These are phyloP conservation scores for Amiota communis DNA, from an alignment of 2,888 invertebrate species.

Conservation along the genomic window DNA sequence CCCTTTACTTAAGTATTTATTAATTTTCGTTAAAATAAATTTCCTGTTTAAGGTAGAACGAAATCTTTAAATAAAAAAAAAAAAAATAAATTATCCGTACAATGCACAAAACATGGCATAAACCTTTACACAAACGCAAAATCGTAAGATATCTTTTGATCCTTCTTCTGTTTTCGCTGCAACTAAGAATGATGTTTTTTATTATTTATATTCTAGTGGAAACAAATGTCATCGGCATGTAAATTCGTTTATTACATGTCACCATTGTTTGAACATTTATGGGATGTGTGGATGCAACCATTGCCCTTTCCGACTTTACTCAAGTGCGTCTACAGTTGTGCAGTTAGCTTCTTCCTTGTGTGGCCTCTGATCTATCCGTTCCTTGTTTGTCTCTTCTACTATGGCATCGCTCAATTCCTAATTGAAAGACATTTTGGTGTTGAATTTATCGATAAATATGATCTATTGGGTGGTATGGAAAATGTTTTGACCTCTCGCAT, in stretches of 20 bases:
- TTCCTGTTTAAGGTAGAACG: not conserved
- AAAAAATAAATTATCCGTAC: no score
- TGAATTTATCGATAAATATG: conserved; percentile 39
- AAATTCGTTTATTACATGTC: conserved; percentile 61
- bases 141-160: conserved; percentile 47
- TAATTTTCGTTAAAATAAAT: no score
- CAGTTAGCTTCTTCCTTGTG: conserved; percentile 34
- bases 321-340: conserved; percentile 54
- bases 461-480: conserved; percentile 49
- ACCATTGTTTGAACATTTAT: conserved; percentile 57
- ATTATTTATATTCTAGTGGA: conserved; percentile 52
- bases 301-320: conserved; percentile 66
- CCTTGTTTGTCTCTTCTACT: conserved; percentile 46
- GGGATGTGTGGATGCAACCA: conserved; percentile 63
- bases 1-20: no score
- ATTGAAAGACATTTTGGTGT: conserved; percentile 50
- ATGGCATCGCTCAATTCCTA: conserved; percentile 55
- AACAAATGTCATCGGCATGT: conserved; percentile 47
- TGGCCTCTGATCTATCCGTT: conserved; percentile 47
- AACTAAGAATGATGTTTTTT: not conserved
- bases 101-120: conserved; percentile 62
- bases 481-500: conserved; percentile 50
- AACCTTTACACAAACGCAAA: conserved; percentile 65
- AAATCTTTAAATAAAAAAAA: conserved; percentile 1
- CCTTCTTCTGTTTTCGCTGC: not conserved